phyloP scores from a whole-genome alignment of 2,113 vertebrate genomes.

The Scortum barcoo region DNA sequence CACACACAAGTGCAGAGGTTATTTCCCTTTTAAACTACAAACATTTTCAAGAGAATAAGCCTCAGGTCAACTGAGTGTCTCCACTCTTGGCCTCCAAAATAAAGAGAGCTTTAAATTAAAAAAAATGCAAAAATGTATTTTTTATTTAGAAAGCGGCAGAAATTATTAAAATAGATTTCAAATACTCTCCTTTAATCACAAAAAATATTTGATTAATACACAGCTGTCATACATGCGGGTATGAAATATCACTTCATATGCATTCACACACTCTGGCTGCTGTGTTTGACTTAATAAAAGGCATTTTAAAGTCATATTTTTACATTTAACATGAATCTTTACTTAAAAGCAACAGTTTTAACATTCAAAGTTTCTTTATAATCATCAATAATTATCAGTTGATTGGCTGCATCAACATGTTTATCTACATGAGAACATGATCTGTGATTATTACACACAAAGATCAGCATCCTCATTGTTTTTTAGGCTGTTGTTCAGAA shows the following conservation, averaged over 20 bases:
- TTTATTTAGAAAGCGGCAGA: slow-evolving; percentile 13
- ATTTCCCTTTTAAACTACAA: not conserved
- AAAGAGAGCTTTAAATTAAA: slow-evolving; percentile 9
- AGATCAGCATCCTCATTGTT: not conserved
- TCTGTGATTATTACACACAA: not conserved
- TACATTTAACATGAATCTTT: not conserved
- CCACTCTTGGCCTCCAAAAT: not conserved
- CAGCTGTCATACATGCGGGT: not conserved
- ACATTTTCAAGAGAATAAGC: not conserved
- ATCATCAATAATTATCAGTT: not conserved
- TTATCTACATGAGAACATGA: not conserved
- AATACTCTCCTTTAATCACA: not conserved
- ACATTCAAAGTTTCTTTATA: not conserved
- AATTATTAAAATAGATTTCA: not conserved
- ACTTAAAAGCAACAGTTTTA: not conserved
- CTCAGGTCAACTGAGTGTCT: not conserved
- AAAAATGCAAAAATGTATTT: slow-evolving; percentile 4
- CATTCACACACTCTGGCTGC: not conserved
- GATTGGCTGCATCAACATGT: not conserved
- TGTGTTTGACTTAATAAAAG: not conserved
- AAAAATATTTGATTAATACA: not conserved
- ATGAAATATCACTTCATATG: not conserved
- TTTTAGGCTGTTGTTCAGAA: fast-evolving
- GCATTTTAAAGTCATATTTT: not conserved
- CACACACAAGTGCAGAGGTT: not conserved